These are phyloP conservation scores for Temnothorax ravouxi DNA, from an alignment of 2,888 invertebrate species.

Conservation along the genomic window DNA sequence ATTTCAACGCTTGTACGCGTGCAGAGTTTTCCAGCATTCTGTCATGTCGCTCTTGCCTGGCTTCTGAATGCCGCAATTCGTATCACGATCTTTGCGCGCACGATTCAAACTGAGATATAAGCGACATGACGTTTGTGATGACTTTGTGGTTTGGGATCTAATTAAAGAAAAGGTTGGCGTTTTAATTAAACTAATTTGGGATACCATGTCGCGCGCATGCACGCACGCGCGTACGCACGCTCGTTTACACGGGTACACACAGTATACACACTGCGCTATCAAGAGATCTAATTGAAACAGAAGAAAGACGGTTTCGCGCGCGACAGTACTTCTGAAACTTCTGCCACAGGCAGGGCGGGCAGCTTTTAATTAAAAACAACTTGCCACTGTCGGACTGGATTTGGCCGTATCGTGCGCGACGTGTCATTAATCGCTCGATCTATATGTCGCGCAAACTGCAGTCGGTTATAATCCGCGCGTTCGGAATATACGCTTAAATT, in stretches of 20 bases:
- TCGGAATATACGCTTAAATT: slow-evolving; percentile 22
- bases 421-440: slow-evolving; percentile 46
- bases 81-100: slow-evolving; percentile 15
- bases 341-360: slow-evolving; percentile 31
- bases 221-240: slow-evolving; percentile 53
- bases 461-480: slow-evolving; percentile 8
- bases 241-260: slow-evolving; percentile 1
- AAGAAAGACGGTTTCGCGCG: slow-evolving; percentile 35
- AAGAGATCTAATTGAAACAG: slow-evolving; percentile 72
- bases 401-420: slow-evolving; percentile 36
- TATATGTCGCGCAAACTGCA: background rate
- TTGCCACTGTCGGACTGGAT: slow-evolving; percentile 44
- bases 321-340: slow-evolving; percentile 13
- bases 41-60: background rate
- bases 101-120: slow-evolving; percentile 23
- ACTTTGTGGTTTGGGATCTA: slow-evolving; percentile 42
- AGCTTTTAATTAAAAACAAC: slow-evolving; percentile 73
- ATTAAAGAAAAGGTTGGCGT: slow-evolving; percentile 67
- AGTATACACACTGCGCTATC: slow-evolving; percentile 56
- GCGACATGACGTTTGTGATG: slow-evolving; percentile 10
- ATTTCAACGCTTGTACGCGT: background rate
- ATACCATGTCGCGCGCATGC: slow-evolving; percentile 66
- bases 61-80: slow-evolving; percentile 22
- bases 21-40: background rate
- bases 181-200: slow-evolving; percentile 72